Percentiles rank a stretch among this genome's conserved stretches.
Conservation (phyloP, 1,140 invertebrate species). For the Psilanteris sp. region DNA sequence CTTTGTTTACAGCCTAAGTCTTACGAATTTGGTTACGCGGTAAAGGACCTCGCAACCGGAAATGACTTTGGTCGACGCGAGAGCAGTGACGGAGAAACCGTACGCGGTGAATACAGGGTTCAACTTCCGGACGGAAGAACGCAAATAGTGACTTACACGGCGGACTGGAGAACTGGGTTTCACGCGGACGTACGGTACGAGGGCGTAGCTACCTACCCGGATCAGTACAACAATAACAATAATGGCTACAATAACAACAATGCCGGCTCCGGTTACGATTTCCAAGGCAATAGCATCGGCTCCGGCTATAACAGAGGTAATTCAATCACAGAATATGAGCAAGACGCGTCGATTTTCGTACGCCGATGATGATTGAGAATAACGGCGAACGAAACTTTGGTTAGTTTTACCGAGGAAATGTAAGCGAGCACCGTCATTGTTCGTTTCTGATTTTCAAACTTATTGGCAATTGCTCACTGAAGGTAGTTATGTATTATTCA, state of each 20-base stretch:
- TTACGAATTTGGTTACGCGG: slow-evolving; percentile 89
- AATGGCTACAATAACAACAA: slow-evolving; percentile 67
- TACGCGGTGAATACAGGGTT: slow-evolving; percentile 86
- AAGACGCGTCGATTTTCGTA: slow-evolving; percentile 7
- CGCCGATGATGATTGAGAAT: neutral
- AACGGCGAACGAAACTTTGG: neutral
- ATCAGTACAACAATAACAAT: slow-evolving; percentile 76
- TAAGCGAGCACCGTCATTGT: neutral
- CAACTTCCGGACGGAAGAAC: slow-evolving; percentile 87
- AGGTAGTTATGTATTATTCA: neutral
- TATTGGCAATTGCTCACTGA: neutral
- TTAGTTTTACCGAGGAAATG: neutral
- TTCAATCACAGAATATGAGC: slow-evolving; percentile 19
- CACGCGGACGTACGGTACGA: slow-evolving; percentile 90
- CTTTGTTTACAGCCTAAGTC: slow-evolving; percentile 84
- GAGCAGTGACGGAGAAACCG: slow-evolving; percentile 86
- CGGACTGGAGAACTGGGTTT: slow-evolving; percentile 88
- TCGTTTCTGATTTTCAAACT: neutral
- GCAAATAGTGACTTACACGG: slow-evolving; percentile 87
- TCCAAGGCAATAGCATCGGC: slow-evolving; percentile 47
- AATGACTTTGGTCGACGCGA: slow-evolving; percentile 87
- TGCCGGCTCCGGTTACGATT: slow-evolving; percentile 28
- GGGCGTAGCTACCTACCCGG: slow-evolving; percentile 84
- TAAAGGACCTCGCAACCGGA: slow-evolving; percentile 86
- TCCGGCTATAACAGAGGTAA: slow-evolving; percentile 60